These are phyloP conservation scores for Kryptolebias marmoratus DNA, from an alignment of 2,113 vertebrate species.

Conservation along the genomic window DNA sequence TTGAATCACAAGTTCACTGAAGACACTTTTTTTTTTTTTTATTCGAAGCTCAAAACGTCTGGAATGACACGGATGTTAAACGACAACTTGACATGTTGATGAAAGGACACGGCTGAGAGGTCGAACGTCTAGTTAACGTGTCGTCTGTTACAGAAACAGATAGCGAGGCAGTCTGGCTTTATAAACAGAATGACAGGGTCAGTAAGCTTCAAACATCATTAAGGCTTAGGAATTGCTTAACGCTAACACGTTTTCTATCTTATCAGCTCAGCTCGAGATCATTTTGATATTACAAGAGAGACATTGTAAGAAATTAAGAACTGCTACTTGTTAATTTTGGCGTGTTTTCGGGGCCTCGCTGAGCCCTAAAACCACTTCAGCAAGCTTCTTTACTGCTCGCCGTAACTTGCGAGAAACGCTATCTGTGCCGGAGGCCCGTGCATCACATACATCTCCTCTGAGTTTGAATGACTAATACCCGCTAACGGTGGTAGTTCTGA, in stretches of 20 bases:
- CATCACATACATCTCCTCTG: slow-evolving; percentile 55
- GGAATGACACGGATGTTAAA: too few species aligned
- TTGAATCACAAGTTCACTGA: too few species aligned
- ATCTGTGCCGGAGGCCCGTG: slow-evolving; percentile 51
- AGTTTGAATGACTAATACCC: slow-evolving; percentile 62
- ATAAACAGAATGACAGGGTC: neutral
- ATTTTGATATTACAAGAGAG: neutral
- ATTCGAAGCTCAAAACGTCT: too few species aligned
- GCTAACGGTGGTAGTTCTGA: slow-evolving; percentile 37
- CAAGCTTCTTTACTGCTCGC: neutral
- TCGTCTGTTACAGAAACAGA: too few species aligned
- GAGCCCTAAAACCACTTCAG: neutral
- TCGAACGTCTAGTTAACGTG: too few species aligned
- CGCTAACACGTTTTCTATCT: neutral
- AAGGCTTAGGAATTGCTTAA: neutral
- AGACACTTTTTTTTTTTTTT: too few species aligned
- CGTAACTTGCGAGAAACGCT: slow-evolving; percentile 24
- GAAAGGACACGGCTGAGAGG: too few species aligned
- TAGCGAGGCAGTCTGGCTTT: neutral
- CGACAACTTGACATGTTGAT: too few species aligned
- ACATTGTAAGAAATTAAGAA: neutral
- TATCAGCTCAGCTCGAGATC: neutral
- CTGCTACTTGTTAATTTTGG: neutral
- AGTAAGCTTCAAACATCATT: neutral
- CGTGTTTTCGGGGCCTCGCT: neutral